These are phyloP conservation scores for Halictus quadricinctus DNA, from an alignment of 2,888 invertebrate species.

Conservation along the genomic window DNA sequence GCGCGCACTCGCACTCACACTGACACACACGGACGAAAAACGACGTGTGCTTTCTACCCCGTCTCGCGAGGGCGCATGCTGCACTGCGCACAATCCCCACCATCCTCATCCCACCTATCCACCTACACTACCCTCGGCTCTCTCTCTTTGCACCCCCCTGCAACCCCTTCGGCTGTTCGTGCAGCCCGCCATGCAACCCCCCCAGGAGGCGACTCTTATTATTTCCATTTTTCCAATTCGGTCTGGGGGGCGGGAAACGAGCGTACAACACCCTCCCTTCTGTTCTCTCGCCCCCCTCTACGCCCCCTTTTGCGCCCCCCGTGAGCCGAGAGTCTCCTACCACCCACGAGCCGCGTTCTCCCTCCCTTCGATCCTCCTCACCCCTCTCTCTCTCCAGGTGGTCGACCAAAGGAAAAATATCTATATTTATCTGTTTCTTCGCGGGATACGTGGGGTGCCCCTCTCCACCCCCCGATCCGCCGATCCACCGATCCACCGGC, in stretches of 20 bases:
- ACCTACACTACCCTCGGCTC: conserved; percentile 48
- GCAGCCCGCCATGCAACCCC: conserved; percentile 69
- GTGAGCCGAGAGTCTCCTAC: conserved; percentile 18
- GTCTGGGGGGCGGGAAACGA: conserved; percentile 73
- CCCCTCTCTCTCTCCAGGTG: conserved; percentile 63
- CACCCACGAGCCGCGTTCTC: conserved; percentile 35
- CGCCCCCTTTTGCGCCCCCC: conserved; percentile 9
- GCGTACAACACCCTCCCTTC: conserved; percentile 67
- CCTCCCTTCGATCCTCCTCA: conserved; percentile 30
- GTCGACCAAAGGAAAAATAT: conserved; percentile 77
- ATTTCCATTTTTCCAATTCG: conserved; percentile 82
- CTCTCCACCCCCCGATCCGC: background rate
- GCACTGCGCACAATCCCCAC: conserved; percentile 79
- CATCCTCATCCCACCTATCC: conserved; percentile 65
- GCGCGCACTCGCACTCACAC: conserved; percentile 19
- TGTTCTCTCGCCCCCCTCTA: conserved; percentile 27
- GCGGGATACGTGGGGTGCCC: conserved; percentile 66
- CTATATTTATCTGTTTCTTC: conserved; percentile 81
- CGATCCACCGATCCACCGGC: background rate
- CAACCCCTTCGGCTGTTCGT: conserved; percentile 57
- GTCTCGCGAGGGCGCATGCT: conserved; percentile 74
- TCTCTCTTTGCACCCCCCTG: conserved; percentile 47
- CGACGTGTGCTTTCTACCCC: conserved; percentile 59
- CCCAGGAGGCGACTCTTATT: conserved; percentile 78
- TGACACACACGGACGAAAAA: conserved; percentile 42